Percentiles rank a stretch among this genome's conserved stretches.
phyloP scores from a whole-genome alignment of 2,888 invertebrate species.

The Rotaria macrura region DNA sequence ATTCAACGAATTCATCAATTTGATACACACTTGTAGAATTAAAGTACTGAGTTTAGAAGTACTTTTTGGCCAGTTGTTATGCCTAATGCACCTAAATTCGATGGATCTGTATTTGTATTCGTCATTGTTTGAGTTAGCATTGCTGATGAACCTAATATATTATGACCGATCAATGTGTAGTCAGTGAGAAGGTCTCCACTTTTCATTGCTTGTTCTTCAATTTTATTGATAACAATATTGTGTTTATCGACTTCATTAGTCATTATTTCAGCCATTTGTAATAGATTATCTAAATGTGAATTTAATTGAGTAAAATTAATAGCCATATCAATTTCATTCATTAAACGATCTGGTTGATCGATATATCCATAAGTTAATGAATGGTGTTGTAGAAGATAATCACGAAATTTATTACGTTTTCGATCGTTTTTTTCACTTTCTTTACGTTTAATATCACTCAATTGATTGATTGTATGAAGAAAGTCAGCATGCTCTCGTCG shows the following conservation, averaged over 20 bases:
- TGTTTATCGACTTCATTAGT: not conserved
- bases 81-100: not conserved
- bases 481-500: not conserved
- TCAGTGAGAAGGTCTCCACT: not conserved
- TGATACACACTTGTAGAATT: too few species aligned
- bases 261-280: not conserved
- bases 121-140: not conserved
- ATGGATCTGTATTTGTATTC: not conserved
- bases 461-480: not conserved
- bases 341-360: not conserved
- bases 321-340: not conserved
- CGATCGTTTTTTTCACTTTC: not conserved
- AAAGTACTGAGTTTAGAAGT: not conserved
- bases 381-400: slow-evolving; percentile 20
- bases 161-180: not conserved
- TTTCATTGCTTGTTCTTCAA: not conserved
- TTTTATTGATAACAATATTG: not conserved
- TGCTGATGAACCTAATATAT: not conserved
- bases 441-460: not conserved
- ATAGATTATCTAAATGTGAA: slow-evolving; percentile 4
- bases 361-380: not conserved
- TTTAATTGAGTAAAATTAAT: slow-evolving; percentile 3
- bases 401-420: not conserved
- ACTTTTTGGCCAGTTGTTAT: not conserved
- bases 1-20: not conserved